Base-by-base conservation (phyloP, 2,797 vertebrate species). In the Melopsittacus undulatus region DNA sequence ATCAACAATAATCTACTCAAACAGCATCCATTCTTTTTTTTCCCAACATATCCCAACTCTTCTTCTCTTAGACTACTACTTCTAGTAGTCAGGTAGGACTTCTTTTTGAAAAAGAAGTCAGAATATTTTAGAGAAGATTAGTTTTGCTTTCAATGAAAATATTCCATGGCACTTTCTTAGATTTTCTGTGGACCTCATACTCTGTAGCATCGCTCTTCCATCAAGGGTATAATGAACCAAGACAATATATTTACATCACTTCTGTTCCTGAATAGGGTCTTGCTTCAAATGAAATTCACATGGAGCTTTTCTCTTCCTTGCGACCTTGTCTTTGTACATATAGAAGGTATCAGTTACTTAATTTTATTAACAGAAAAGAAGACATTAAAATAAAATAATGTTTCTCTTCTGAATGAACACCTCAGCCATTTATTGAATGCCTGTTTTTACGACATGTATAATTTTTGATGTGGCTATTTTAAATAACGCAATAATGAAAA, bases 381-480 rank as follows among this genome's bases (percentile, higher is more conserved):
- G 32, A 20, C 9, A 69, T 43, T 78, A 43, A 40, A 91, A 45
- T 3, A 68, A 93, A 73, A 92, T 30, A 76, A 73, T 9, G 13
- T 76, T 62, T 56, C 16, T 38, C n/a, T 61, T 93, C 91, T 38
- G 95, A 91, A 10, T 79, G 43, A 91, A 49, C 26, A 84, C 22
- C 42, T 74, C 42, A 88, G 26, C 12, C 59, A 90, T 49, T 95
- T 57, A 63, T 86, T 95, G 82, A 24, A 80, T 56, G 6, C 54
- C 42, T 40, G 36, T 63, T 91, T 34, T 91, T 92, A 78, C 12
- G 8, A 64, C n/a, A 32, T 85, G 84, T 72, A 73, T 94, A 64
- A 59, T 27, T 76, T 56, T 63, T 82, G 36, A 45, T 27, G 36
- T 69, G 34, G 27, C 9, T 74, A 43, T 36, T 91, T 96, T 68